phyloP scores from a whole-genome alignment of 2,888 invertebrate genomes.

The Dicranocentrus wangi region DNA sequence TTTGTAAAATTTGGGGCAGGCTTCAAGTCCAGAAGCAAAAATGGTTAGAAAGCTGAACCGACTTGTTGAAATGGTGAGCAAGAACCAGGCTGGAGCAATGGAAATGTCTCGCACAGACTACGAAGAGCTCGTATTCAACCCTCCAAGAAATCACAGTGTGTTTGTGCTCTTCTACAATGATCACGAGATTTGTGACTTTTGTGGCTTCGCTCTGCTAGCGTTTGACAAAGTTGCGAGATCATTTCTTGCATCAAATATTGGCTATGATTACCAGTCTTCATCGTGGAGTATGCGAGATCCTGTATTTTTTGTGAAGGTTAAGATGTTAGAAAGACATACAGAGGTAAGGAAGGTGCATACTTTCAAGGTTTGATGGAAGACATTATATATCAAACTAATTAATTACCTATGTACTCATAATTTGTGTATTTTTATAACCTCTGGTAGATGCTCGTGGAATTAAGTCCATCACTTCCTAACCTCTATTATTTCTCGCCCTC shows the following conservation, averaged over 20 bases:
- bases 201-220: neutral
- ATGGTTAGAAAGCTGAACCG: constrained; percentile 15
- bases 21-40: too few species aligned
- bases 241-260: neutral
- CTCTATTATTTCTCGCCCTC: constrained; percentile 42
- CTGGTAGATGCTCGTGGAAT: constrained; percentile 34
- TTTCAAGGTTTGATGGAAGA: neutral
- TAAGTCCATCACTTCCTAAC: constrained; percentile 29
- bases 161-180: constrained; percentile 45
- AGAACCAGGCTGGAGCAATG: neutral
- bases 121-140: constrained; percentile 21
- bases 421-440: too few species aligned
- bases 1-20: too few species aligned
- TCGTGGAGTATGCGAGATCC: constrained; percentile 10
- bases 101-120: constrained; percentile 17
- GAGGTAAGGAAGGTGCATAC: constrained; percentile 20
- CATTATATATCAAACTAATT: too few species aligned
- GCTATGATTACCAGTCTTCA: neutral
- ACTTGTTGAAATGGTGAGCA: constrained; percentile 18
- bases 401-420: too few species aligned
- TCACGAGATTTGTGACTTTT: neutral
- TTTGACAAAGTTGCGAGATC: constrained; percentile 30
- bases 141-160: constrained; percentile 33
- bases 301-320: constrained; percentile 25
- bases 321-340: constrained; percentile 17